Conservation (phyloP, 2,113 vertebrate species). For the Gymnocephalus cernua region DNA sequence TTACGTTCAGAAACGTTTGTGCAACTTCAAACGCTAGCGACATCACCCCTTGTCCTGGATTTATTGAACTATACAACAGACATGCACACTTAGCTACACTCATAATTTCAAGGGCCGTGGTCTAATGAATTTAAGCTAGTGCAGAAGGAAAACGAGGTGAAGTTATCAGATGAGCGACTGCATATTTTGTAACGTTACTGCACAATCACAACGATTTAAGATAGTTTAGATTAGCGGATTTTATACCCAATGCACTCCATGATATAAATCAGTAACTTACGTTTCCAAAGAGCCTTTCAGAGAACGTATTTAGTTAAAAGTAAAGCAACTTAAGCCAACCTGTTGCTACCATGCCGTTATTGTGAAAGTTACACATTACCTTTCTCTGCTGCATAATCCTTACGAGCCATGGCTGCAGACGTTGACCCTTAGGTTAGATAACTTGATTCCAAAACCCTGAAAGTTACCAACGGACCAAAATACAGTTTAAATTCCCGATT, state of each 20-base stretch:
- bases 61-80: not conserved
- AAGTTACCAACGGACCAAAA: not conserved
- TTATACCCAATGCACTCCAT: accelerated
- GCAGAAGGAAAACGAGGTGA: not conserved
- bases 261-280: accelerated
- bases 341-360: conserved; percentile 52
- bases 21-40: not conserved
- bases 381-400: conserved; percentile 89
- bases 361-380: conserved; percentile 71
- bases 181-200: not conserved
- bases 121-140: not conserved
- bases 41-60: too few species aligned
- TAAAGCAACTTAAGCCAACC: conserved; percentile 12
- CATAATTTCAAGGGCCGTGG: too few species aligned
- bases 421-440: not conserved
- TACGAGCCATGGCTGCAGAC: conserved; percentile 84
- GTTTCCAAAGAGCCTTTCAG: too few species aligned
- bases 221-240: not conserved
- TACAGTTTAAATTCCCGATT: not conserved
- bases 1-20: not conserved
- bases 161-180: not conserved
- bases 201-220: not conserved
- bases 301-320: not conserved
- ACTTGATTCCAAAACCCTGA: not conserved
- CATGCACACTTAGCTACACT: not conserved